A percentile compares a stretch with the other conserved stretches of the same genome.
These are phyloP conservation scores for Eurosta solidaginis DNA, from an alignment of 1,140 invertebrate genomes.

Conservation along the genomic window DNA sequence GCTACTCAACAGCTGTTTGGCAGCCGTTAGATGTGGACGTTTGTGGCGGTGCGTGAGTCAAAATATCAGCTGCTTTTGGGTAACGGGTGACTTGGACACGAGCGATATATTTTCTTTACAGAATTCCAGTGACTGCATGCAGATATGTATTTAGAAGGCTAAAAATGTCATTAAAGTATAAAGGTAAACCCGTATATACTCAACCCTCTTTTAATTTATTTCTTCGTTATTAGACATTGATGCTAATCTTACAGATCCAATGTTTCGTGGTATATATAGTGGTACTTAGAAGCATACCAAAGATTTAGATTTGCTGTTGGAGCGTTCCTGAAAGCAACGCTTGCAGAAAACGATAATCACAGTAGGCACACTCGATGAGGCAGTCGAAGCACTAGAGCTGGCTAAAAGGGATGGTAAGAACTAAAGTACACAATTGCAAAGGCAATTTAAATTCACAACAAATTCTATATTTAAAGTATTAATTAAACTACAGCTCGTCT, in stretches of 20 bases:
- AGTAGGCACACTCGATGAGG: slow-evolving; percentile 79
- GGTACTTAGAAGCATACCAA: slow-evolving; percentile 80
- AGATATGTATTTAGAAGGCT: slow-evolving; percentile 9
- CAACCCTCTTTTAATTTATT: background rate
- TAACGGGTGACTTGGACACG: too few relatives aligned
- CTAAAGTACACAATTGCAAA: background rate
- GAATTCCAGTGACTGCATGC: background rate
- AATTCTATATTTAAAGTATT: background rate
- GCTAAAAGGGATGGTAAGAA: slow-evolving; percentile 74
- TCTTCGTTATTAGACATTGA: slow-evolving; percentile 75
- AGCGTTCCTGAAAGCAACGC: slow-evolving; percentile 76
- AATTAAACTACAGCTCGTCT: slow-evolving; percentile 68
- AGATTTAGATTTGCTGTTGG: slow-evolving; percentile 78
- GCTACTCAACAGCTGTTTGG: too few relatives aligned
- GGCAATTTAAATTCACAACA: background rate
- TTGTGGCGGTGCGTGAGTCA: too few relatives aligned
- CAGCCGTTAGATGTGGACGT: too few relatives aligned
- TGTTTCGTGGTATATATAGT: slow-evolving; percentile 88
- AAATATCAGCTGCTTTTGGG: too few relatives aligned
- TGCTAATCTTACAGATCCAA: slow-evolving; percentile 88
- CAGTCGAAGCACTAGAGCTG: slow-evolving; percentile 76
- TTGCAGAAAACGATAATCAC: slow-evolving; percentile 90
- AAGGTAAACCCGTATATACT: slow-evolving; percentile 32
- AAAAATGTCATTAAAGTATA: slow-evolving; percentile 49
- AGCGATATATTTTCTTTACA: too few relatives aligned